Evolutionary conservation across 2,797 vertebrate species (phyloP).

Genomic region (Microchirus variegatus): DNA sequence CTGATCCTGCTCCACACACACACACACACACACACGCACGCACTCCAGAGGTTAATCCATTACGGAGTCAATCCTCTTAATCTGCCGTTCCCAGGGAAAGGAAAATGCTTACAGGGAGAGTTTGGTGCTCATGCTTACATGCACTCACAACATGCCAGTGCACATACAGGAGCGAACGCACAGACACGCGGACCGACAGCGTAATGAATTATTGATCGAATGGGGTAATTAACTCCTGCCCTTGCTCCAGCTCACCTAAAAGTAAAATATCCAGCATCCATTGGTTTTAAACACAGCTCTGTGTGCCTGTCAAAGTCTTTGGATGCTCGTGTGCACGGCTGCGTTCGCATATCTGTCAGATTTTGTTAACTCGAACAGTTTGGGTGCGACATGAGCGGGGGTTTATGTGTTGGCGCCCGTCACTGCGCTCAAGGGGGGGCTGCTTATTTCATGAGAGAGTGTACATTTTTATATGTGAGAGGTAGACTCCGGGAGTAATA

Average conservation of each 20-base stretch:
- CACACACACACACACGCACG: slow-evolving; percentile 45
- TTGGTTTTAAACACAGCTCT: slow-evolving; percentile 28
- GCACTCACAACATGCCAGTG: slow-evolving; percentile 68
- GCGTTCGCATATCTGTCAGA: slow-evolving; percentile 45
- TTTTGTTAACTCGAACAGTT: slow-evolving; percentile 63
- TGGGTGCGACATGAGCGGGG: slow-evolving; percentile 41
- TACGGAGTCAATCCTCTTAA: slow-evolving; percentile 83
- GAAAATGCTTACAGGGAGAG: slow-evolving; percentile 82
- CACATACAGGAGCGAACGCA: slow-evolving; percentile 44
- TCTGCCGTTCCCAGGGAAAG: slow-evolving; percentile 76
- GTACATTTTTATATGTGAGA: slow-evolving; percentile 62
- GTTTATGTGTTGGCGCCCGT: slow-evolving; percentile 60
- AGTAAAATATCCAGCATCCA: slow-evolving; percentile 47
- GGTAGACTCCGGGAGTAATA: slow-evolving; percentile 62
- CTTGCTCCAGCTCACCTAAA: slow-evolving; percentile 31
- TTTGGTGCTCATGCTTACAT: slow-evolving; percentile 73
- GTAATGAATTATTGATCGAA: slow-evolving; percentile 84
- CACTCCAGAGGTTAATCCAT: slow-evolving; percentile 83
- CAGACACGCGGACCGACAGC: slow-evolving; percentile 73
- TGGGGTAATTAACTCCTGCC: slow-evolving; percentile 81
- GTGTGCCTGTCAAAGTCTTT: slow-evolving; percentile 37
- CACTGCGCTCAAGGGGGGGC: slow-evolving; percentile 51
- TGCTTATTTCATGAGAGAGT: slow-evolving; percentile 57
- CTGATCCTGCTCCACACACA: slow-evolving; percentile 66
- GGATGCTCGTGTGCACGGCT: slow-evolving; percentile 30